Evolutionary conservation across 2,113 vertebrate species (phyloP).

Genomic region (Engystomops pustulosus): DNA sequence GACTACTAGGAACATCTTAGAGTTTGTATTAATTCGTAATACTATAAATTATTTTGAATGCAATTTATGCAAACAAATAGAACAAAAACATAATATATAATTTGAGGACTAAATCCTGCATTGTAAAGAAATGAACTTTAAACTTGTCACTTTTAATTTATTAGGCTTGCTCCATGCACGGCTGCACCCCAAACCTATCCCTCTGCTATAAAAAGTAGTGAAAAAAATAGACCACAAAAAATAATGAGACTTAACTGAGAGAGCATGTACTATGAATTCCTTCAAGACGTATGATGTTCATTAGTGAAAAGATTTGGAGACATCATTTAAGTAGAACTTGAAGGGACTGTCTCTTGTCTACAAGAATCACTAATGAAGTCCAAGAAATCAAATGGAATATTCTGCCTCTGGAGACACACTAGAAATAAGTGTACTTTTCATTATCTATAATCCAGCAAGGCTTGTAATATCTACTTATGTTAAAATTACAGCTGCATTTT

Average conservation of each 20-base stretch:
- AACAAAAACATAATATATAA: no score
- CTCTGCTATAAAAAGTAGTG: background rate
- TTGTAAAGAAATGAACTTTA: background rate
- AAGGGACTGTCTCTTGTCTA: slow-evolving; percentile 57
- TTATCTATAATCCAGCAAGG: slow-evolving; percentile 48
- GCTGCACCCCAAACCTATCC: background rate
- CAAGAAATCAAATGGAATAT: slow-evolving; percentile 51
- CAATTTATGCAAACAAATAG: background rate
- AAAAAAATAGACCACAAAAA: slow-evolving; percentile 13
- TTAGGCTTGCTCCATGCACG: slow-evolving; percentile 2
- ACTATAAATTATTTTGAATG: no score
- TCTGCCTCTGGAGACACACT: slow-evolving; percentile 53
- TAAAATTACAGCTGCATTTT: slow-evolving; percentile 57
- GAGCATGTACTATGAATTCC: slow-evolving; percentile 33
- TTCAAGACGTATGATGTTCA: slow-evolving; percentile 54
- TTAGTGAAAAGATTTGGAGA: slow-evolving; percentile 58
- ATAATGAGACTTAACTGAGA: slow-evolving; percentile 57
- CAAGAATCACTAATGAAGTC: slow-evolving; percentile 58
- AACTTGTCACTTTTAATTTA: background rate
- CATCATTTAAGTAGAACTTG: slow-evolving; percentile 58
- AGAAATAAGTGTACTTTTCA: slow-evolving; percentile 57
- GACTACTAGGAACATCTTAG: background rate
- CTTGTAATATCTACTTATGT: slow-evolving; percentile 58
- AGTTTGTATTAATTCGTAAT: no score
- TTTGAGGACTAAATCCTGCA: background rate